Percentiles rank a stretch among this genome's conserved stretches.
Evolutionary conservation across 1,140 invertebrate genomes (phyloP).

Genomic region (Cyphomyrmex costatus): DNA sequence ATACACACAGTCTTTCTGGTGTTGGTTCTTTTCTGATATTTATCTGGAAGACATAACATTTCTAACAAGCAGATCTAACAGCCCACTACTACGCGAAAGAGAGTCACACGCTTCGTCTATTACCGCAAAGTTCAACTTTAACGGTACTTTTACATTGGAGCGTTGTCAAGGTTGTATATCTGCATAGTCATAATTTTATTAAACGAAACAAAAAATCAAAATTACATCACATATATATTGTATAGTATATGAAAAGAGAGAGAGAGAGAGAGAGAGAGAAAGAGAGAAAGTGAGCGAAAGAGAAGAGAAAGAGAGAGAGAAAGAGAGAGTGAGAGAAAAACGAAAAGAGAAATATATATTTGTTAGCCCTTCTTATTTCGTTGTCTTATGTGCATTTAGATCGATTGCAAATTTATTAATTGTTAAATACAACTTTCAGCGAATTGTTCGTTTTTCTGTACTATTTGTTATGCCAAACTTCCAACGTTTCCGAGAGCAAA

Average conservation of each 20-base stretch:
- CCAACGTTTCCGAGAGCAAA: conserved; percentile 69
- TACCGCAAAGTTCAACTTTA: conserved; percentile 69
- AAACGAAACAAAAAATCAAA: conserved; percentile 54
- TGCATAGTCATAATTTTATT: conserved; percentile 67
- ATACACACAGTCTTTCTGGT: conserved; percentile 83
- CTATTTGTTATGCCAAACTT: conserved; percentile 67
- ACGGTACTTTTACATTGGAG: conserved; percentile 63
- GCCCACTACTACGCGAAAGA: conserved; percentile 73
- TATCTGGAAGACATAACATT: conserved; percentile 79
- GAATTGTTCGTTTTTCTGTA: conserved; percentile 74
- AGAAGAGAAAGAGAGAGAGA: neutral
- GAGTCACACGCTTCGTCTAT: conserved; percentile 72
- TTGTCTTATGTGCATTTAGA: conserved; percentile 68
- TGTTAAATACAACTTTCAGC: conserved; percentile 70
- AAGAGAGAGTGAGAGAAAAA: neutral
- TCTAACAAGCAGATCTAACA: conserved; percentile 83
- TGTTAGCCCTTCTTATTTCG: conserved; percentile 63
- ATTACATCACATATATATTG: conserved; percentile 59
- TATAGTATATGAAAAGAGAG: conserved; percentile 19
- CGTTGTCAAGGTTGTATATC: conserved; percentile 68
- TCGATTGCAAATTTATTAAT: conserved; percentile 70
- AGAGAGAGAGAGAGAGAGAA: neutral
- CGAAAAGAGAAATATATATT: conserved; percentile 30
- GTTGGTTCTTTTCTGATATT: conserved; percentile 83
- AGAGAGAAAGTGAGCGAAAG: neutral